Evolutionary conservation across 2,797 vertebrate species (phyloP).

Genomic region (Acestrorhynchus altus): DNA sequence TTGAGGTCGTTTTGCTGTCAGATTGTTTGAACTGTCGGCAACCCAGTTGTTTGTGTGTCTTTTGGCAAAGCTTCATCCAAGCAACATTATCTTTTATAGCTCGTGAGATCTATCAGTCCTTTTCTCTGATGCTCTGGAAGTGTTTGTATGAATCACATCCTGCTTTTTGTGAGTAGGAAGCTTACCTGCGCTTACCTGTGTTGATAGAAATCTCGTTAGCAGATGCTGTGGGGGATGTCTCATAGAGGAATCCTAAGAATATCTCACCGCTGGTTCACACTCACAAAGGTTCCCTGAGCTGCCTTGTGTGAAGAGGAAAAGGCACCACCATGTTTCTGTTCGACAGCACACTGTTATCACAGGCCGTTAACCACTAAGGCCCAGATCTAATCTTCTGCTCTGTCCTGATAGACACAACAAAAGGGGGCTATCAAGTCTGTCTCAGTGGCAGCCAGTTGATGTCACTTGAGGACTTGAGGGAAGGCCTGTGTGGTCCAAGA

Average conservation of each 20-base stretch:
- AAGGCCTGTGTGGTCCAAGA: conserved; percentile 55
- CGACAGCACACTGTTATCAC: conserved; percentile 69
- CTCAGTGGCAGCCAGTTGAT: conserved; percentile 67
- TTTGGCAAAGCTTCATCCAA: background rate
- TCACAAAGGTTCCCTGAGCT: conserved; percentile 48
- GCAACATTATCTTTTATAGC: conserved; percentile 11
- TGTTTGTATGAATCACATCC: conserved; percentile 54
- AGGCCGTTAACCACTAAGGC: conserved; percentile 62
- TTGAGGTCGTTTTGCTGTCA: conserved; percentile 5
- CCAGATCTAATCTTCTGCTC: conserved; percentile 70
- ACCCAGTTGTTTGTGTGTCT: background rate
- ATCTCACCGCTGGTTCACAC: conserved; percentile 63
- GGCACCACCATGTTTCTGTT: conserved; percentile 74
- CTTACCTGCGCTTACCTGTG: conserved; percentile 64
- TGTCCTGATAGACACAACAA: conserved; percentile 80
- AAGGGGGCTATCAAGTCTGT: conserved; percentile 64
- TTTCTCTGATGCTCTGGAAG: conserved; percentile 2
- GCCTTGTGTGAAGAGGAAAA: conserved; percentile 51
- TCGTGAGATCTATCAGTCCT: background rate
- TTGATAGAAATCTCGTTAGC: conserved; percentile 73
- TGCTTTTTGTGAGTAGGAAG: conserved; percentile 72
- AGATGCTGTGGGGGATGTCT: conserved; percentile 64
- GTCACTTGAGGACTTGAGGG: conserved; percentile 63
- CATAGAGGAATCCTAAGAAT: conserved; percentile 58
- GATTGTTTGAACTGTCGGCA: background rate